Percentiles rank a stretch among this genome's conserved stretches.
Evolutionary conservation across 2,797 vertebrate genomes (phyloP).

Genomic region (Anabacerthia variegaticeps): DNA sequence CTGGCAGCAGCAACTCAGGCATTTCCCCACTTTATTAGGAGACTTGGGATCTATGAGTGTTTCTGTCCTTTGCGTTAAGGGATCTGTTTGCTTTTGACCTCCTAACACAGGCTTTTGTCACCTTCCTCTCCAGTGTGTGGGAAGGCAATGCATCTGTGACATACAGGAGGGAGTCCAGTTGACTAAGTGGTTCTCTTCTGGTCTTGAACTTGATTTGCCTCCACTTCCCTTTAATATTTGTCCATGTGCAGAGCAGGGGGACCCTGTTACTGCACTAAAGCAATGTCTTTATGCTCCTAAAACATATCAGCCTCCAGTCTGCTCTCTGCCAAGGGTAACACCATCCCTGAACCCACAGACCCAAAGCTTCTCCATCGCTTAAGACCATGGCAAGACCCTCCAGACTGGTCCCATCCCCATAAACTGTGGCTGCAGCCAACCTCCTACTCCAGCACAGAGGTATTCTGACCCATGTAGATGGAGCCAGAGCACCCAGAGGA

Average conservation of each 20-base stretch:
- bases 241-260: neutral
- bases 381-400: neutral
- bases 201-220: neutral
- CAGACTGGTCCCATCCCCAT: neutral
- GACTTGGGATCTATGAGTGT: neutral
- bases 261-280: neutral
- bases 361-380: neutral
- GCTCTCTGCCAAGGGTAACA: neutral
- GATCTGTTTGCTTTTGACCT: neutral
- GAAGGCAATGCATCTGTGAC: rapidly evolving
- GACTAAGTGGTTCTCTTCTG: neutral
- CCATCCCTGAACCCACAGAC: no score
- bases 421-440: neutral
- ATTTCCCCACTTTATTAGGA: neutral
- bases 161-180: rapidly evolving
- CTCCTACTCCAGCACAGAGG: neutral
- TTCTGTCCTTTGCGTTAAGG: neutral
- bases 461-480: rapidly evolving
- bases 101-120: neutral
- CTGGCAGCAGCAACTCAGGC: neutral
- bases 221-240: neutral
- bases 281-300: rapidly evolving
- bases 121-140: neutral
- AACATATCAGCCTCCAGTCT: neutral
- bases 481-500: neutral